Conservation (phyloP, 2,888 invertebrate genomes). For the Noctuana brunneofusca region DNA sequence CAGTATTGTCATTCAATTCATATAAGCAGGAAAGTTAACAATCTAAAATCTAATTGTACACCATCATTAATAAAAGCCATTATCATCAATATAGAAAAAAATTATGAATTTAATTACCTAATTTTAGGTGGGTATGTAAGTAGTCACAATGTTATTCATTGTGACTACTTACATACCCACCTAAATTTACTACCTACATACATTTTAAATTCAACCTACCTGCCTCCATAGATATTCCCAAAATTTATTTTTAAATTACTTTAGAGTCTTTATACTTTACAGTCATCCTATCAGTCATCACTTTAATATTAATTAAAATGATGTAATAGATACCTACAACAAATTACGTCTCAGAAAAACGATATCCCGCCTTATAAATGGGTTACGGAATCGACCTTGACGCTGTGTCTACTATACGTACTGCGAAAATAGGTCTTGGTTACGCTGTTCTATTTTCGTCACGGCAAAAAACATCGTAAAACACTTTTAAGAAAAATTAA, state of each 20-base stretch:
- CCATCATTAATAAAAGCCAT: neutral
- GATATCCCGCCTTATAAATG: conserved; percentile 53
- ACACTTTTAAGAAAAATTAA: neutral
- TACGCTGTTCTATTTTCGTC: conserved; percentile 47
- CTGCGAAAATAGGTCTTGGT: conserved; percentile 60
- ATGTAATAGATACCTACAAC: conserved; percentile 29
- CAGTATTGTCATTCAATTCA: neutral
- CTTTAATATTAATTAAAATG: too few species aligned
- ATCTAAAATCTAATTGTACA: neutral
- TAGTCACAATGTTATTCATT: too few species aligned
- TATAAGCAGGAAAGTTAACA: neutral
- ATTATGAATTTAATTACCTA: neutral
- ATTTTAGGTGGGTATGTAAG: too few species aligned
- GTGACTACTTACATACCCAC: too few species aligned
- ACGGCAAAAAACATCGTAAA: neutral
- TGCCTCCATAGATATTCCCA: too few species aligned
- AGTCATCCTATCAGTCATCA: too few species aligned
- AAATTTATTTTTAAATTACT: too few species aligned
- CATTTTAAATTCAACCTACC: too few species aligned
- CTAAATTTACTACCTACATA: too few species aligned
- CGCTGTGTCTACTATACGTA: conserved; percentile 56
- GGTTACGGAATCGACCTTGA: conserved; percentile 59
- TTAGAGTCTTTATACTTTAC: too few species aligned
- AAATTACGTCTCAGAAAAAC: conserved; percentile 50
- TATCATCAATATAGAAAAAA: neutral